Evolutionary conservation across 2,113 vertebrate species (phyloP), one percentile per base, ranked within the genome.

Genomic region (Barbus barbus): DNA sequence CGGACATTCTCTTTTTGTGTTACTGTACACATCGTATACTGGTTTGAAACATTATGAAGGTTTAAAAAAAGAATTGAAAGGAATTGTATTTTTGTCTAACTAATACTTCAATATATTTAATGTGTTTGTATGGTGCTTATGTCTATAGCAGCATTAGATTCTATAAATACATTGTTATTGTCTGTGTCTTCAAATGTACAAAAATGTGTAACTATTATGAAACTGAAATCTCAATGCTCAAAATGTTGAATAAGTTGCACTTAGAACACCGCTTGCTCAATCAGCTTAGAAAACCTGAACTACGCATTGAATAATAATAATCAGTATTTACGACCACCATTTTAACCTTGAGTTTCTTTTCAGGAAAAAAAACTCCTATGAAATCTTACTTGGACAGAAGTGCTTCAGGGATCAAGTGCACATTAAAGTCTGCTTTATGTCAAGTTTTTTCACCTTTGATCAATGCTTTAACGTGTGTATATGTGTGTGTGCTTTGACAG

Each of bases 401-500:
- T 75, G 81, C 82, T 83, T 56, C 28, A 76, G 76, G 82, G 67
- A 86, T 48, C 16, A 36, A 79, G 76, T 31, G 61, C 71, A 82
- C 82, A 83, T 81, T 87, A 81, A 87, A 83, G 65, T 63, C 73
- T 63, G 41, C 38, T 65, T 80, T 24, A 46, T 65, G 60, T 83
- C 82, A 67, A 76, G 16, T 20, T 58, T 28, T 71, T 51, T 83
- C 75, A 74, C 41, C 80, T 85, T 83, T 88, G 76, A 83, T 86
- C 81, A 85, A 36, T 61, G 44, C 53, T 83, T 87, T 60, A 18
- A 56, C 76, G 16, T 79, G 46, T 83, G 31, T 71, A 8, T 46
- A 20, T 44, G 58, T 28, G n/a, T 22, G 48, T 53, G 53, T 13
- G 46, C 26, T 81, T 16, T 31, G 56, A 58, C 65, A 60, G 28